Evolutionary conservation across 2,113 vertebrate species (phyloP).

Genomic region (Orientallactaga bullata): DNA sequence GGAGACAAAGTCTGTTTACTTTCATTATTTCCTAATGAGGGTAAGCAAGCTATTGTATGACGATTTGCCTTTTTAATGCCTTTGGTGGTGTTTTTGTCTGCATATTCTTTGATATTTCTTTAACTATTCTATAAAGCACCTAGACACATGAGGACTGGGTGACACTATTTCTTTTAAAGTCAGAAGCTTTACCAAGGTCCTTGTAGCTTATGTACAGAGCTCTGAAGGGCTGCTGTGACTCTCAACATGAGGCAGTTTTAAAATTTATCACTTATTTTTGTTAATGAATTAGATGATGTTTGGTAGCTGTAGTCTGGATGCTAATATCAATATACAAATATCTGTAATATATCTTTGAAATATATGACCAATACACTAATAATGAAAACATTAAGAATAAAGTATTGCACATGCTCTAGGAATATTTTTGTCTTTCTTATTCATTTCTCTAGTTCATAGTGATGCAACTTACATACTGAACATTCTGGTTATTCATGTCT

Average conservation of each 20-base stretch:
- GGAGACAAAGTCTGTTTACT: neutral
- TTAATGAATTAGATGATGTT: neutral
- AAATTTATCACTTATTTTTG: neutral
- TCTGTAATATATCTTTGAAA: neutral
- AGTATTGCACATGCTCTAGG: neutral
- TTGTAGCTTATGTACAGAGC: neutral
- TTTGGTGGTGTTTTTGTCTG: neutral
- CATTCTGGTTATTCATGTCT: neutral
- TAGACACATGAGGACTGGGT: neutral
- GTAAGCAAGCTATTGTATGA: neutral
- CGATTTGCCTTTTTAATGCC: neutral
- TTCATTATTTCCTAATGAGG: neutral
- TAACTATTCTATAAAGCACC: neutral
- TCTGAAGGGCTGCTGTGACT: neutral
- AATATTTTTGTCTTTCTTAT: slow-evolving; percentile 19
- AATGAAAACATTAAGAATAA: slow-evolving; percentile 9
- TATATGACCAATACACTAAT: neutral
- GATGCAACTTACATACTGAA: neutral
- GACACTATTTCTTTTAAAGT: neutral
- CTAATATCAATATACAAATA: neutral
- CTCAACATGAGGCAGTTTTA: neutral
- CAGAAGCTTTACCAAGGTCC: neutral
- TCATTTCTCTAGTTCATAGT: neutral
- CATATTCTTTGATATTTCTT: neutral
- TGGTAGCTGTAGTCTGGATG: neutral